Percentiles rank a stretch among this genome's conserved stretches.
These are phyloP conservation scores for Sacculina carcini DNA, from an alignment of 2,888 invertebrate genomes.

Conservation along the genomic window DNA sequence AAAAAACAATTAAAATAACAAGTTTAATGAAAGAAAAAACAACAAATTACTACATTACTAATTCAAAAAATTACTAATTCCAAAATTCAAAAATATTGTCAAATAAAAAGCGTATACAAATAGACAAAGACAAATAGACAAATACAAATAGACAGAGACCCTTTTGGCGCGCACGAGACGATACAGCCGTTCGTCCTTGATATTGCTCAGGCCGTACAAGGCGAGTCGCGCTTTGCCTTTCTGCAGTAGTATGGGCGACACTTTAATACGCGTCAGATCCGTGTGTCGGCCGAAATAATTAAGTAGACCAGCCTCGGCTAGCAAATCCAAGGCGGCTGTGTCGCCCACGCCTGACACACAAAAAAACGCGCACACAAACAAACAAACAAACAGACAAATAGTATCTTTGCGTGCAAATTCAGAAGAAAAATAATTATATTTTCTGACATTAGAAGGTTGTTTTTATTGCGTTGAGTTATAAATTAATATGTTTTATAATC, in stretches of 20 bases:
- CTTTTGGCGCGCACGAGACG: constrained; percentile 11
- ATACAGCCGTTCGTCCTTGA: constrained; percentile 27
- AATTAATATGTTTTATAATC: too few species aligned
- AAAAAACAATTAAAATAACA: too few species aligned
- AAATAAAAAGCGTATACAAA: too few species aligned
- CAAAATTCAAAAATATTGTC: too few species aligned
- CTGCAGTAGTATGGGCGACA: constrained; percentile 54
- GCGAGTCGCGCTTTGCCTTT: constrained; percentile 62
- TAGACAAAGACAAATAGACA: background rate
- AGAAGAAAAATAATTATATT: too few species aligned
- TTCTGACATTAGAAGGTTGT: too few species aligned
- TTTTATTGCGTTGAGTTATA: too few species aligned
- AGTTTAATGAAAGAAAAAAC: background rate
- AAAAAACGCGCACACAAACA: background rate
- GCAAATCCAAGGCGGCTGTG: constrained; percentile 54
- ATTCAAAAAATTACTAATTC: background rate
- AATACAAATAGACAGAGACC: constrained; percentile 5
- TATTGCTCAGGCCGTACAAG: constrained; percentile 74
- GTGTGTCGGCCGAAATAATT: constrained; percentile 89
- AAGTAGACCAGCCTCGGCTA: constrained; percentile 57
- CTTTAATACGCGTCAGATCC: constrained; percentile 33
- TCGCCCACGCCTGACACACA: constrained; percentile 21
- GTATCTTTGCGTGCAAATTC: too few species aligned
- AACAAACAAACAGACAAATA: too few species aligned
- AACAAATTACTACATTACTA: background rate